Percentiles rank a stretch among this genome's conserved stretches.
phyloP scores from a whole-genome alignment of 2,888 invertebrate species.

The Cosmia trapezina region DNA sequence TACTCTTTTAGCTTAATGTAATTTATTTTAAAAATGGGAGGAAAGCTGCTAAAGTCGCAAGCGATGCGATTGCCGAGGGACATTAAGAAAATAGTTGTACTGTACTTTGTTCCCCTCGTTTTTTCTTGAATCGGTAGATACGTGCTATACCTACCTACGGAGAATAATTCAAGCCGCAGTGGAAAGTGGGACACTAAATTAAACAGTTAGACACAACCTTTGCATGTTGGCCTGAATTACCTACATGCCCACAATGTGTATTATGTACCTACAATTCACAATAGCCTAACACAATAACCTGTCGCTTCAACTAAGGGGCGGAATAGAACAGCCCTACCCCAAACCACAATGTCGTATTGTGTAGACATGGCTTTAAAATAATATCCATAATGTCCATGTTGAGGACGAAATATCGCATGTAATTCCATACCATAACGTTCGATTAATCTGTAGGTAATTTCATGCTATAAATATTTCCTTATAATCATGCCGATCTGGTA shows the following conservation, averaged over 20 bases:
- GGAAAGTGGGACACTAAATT: not conserved
- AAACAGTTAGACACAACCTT: not conserved
- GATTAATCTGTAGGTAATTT: constrained; percentile 32
- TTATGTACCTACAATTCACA: not conserved
- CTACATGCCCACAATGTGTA: not conserved
- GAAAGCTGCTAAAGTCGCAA: no score
- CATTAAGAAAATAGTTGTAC: no score
- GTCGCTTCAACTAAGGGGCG: not conserved
- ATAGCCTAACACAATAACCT: not conserved
- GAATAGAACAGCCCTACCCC: not conserved
- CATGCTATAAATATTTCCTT: constrained; percentile 47
- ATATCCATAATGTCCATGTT: not conserved
- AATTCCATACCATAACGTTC: not conserved
- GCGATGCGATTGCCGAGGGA: no score
- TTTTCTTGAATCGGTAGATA: not conserved
- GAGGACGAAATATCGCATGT: constrained; percentile 10
- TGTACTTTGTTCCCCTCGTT: no score
- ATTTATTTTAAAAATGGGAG: no score
- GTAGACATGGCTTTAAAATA: not conserved
- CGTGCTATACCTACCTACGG: no score
- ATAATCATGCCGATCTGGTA: constrained; percentile 47
- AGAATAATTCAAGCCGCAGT: not conserved
- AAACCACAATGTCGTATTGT: not conserved
- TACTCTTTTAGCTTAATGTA: no score
- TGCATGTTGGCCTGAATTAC: constrained; percentile 6